These are phyloP conservation scores for Aphelinus atriplicis DNA, from an alignment of 1,140 invertebrate species.

Conservation along the genomic window DNA sequence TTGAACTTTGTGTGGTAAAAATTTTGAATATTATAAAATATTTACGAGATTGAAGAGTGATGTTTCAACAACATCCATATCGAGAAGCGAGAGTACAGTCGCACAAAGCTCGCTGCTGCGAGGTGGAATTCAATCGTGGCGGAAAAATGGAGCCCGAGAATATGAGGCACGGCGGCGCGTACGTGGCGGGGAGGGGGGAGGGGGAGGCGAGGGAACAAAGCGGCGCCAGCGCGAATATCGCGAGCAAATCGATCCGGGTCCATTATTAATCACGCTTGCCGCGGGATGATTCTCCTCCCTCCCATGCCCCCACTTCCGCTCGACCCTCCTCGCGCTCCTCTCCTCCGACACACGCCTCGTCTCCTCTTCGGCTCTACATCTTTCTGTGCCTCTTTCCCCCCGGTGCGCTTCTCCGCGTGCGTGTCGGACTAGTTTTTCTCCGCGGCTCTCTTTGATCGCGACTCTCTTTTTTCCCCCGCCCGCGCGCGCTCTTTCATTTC, in stretches of 20 bases:
- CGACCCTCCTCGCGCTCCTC: too few species aligned
- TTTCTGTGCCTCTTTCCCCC: neutral
- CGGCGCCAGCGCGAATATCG: neutral
- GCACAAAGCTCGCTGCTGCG: too few species aligned
- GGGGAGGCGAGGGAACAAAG: constrained; percentile 18
- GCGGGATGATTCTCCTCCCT: constrained; percentile 20
- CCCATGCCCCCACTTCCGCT: neutral
- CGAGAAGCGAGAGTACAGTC: too few species aligned
- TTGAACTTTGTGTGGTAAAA: too few species aligned
- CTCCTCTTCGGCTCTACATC: constrained; percentile 1
- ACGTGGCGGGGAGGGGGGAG: neutral
- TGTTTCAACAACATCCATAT: too few species aligned
- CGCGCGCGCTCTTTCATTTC: too few species aligned
- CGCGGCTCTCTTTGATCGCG: neutral
- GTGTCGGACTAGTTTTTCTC: neutral
- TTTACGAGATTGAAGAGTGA: too few species aligned
- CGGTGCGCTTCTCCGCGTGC: neutral
- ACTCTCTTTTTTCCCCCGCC: neutral
- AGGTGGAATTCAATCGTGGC: constrained; percentile 15
- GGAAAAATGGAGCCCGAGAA: neutral
- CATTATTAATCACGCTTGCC: constrained; percentile 39
- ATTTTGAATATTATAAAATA: too few species aligned
- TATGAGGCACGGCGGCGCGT: too few species aligned
- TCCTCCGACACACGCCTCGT: neutral
- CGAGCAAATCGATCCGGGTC: constrained; percentile 32